Evolutionary conservation across 2,888 invertebrate genomes (phyloP), one percentile per base, ranked within the genome.

Genomic region (Melanostoma mellinum): DNA sequence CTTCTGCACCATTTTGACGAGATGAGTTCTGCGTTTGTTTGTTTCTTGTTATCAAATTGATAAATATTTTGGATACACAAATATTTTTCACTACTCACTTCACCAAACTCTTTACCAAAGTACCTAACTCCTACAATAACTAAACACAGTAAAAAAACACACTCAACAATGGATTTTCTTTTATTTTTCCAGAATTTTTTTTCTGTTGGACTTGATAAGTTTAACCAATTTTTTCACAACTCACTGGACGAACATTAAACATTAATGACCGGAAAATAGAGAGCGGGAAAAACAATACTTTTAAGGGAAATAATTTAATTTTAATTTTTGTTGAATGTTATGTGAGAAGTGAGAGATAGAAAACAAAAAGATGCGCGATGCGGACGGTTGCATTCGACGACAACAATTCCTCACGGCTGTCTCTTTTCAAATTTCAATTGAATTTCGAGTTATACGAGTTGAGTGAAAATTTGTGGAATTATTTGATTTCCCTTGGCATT

Each of bases 1-100:
- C 91, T 97, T 97, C 92, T 98, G 98, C 89, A 98, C 98, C 98
- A 98, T 98, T 87, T 2, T 33, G 33, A 35, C 4, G 35, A 8
- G 3, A 9, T 6, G 38, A 50, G 30, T 4, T 48, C 9, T 46
- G 3, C 0, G 4, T 6, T 44, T 60, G 9, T 6, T 52, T 44
- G 48, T 35, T 63, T 46, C 63, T 50, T 36, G 32, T 76, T 60
- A 67, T 81, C 4, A n/a, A 56, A 68, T 42, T 44, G 20, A 33
- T 9, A 33, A 35, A 58, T 33, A 74, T 48, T 53, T 55, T 32
- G 44, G 2, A 35, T 32, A 42, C 1, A 0, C 8, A 35, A 44
- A 8, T 38, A 38, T n/a, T 9, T 20, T 40, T 40, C 30, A 48
- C 53, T 33, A 50, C 30, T 67, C 32, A 9, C 10, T 50, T 2